Conservation (phyloP, 2,113 vertebrate species). For the Alosa alosa region DNA sequence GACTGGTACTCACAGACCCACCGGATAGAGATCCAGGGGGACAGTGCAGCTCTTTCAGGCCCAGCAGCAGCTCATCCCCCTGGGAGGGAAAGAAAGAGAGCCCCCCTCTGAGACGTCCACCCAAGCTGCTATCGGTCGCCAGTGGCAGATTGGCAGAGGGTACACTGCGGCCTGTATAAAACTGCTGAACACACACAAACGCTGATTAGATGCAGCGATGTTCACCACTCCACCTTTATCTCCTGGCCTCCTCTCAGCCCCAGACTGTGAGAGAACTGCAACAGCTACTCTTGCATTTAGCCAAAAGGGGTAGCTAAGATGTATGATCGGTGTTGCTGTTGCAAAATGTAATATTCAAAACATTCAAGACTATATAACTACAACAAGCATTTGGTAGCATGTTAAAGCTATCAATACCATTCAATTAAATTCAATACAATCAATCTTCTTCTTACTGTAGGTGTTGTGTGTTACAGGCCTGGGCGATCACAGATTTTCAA, state of each 20-base stretch:
- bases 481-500: too few species aligned
- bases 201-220: constrained; percentile 34
- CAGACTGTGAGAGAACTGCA: constrained; percentile 10
- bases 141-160: neutral
- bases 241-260: constrained; percentile 15
- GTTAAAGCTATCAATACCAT: neutral
- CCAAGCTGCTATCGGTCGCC: neutral
- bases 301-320: neutral
- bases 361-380: too few species aligned
- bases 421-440: neutral
- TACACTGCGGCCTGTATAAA: constrained; percentile 22
- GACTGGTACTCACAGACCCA: neutral
- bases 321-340: neutral
- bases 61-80: neutral
- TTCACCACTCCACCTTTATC: constrained; percentile 21
- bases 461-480: too few species aligned
- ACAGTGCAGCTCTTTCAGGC: neutral
- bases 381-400: too few species aligned
- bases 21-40: neutral
- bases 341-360: neutral
- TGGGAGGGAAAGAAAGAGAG: constrained; percentile 20
- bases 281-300: neutral
- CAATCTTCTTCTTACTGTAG: neutral
- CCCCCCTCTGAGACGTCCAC: neutral
- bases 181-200: constrained; percentile 46